phyloP scores from a whole-genome alignment of 2,113 vertebrate species.

The Ictidomys tridecemlineatus region DNA sequence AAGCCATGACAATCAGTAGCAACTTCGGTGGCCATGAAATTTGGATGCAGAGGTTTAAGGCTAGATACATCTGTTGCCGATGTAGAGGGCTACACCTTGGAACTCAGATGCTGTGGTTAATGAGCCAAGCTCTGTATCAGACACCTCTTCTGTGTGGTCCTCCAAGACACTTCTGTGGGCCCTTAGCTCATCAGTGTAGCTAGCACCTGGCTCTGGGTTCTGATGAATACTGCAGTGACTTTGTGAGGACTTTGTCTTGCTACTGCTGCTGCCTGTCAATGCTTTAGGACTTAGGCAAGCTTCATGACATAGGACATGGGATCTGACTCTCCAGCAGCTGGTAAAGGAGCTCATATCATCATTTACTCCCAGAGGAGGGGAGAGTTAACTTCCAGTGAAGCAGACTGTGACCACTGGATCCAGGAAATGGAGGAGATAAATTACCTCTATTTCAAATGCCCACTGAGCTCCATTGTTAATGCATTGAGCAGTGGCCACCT shows the following conservation, averaged over 20 bases:
- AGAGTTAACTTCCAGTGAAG: not conserved
- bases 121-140: not conserved
- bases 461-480: too few relatives aligned
- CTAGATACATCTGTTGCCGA: not conserved
- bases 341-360: not conserved
- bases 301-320: not conserved
- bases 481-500: not conserved
- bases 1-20: not conserved
- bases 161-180: not conserved
- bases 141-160: not conserved
- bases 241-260: not conserved
- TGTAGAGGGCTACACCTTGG: not conserved
- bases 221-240: not conserved
- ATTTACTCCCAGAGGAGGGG: not conserved
- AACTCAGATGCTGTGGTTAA: not conserved
- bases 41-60: not conserved
- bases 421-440: not conserved
- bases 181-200: not conserved
- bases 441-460: not conserved
- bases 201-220: not conserved
- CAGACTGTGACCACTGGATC: not conserved
- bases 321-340: not conserved
- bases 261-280: not conserved
- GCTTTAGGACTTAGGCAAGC: not conserved
- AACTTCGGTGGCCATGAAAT: not conserved